Conservation (phyloP, 2,113 vertebrate species). For the Protobothrops mucrosquamatus region DNA sequence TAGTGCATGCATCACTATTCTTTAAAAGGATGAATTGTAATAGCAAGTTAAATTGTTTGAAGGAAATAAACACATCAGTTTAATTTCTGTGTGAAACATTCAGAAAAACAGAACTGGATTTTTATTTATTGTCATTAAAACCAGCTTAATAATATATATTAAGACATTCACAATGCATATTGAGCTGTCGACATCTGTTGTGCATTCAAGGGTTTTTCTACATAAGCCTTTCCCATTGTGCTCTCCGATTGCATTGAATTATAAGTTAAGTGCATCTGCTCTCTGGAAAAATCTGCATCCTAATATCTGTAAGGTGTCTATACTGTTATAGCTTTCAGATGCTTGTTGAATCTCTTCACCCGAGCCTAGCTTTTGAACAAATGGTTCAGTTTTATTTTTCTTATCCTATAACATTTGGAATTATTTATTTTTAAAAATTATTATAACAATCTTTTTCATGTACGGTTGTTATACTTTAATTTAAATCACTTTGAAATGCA, state of each 20-base stretch:
- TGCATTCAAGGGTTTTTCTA: constrained; percentile 27
- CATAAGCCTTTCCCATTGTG: not conserved
- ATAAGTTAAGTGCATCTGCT: not conserved
- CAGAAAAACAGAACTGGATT: not conserved
- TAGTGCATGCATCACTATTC: not conserved
- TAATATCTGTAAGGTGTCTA: not conserved
- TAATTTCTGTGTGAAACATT: not conserved
- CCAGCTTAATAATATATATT: not conserved
- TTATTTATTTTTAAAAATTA: not conserved
- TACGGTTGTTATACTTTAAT: not conserved
- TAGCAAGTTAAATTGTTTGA: not conserved
- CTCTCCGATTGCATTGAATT: not conserved
- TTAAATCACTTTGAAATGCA: not conserved
- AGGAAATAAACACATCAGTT: not conserved
- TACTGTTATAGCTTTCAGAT: not conserved
- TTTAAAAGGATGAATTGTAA: not conserved
- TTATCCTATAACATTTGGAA: not conserved
- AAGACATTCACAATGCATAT: constrained; percentile 10
- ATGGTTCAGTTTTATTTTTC: not conserved
- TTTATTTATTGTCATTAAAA: not conserved
- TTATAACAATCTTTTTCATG: not conserved
- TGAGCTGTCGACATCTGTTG: not conserved
- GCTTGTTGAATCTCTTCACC: not conserved
- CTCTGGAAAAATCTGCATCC: not conserved
- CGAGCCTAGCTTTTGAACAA: not conserved